Percentiles rank a stretch among this genome's conserved stretches.
Conservation (phyloP, 2,797 vertebrate genomes). For the Pangasius sanitwongsei region DNA sequence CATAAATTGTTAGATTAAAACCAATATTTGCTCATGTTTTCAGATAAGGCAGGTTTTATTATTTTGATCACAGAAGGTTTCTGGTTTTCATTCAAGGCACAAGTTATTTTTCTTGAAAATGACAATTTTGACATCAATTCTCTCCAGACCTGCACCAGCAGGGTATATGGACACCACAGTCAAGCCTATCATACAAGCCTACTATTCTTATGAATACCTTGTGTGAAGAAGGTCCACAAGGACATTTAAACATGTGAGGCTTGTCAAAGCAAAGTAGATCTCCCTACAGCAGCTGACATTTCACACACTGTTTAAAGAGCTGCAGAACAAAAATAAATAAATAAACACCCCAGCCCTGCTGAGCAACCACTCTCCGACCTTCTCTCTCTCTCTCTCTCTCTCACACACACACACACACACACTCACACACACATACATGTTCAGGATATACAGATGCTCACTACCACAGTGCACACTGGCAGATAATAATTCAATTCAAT, state of each 20-base stretch:
- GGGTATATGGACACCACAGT: conserved; percentile 14
- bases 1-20: background rate
- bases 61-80: background rate
- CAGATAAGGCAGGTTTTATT: background rate
- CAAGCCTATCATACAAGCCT: background rate
- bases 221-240: conserved; percentile 11
- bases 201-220: background rate
- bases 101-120: conserved; percentile 15
- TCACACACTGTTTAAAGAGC: conserved; percentile 45
- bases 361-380: conserved; percentile 7
- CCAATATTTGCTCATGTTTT: conserved; percentile 1
- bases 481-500: conserved; percentile 13
- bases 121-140: conserved; percentile 11
- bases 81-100: background rate
- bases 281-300: conserved; percentile 48
- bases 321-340: conserved; percentile 45
- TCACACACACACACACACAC: too few species aligned
- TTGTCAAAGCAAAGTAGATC: conserved; percentile 23
- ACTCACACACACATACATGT: background rate
- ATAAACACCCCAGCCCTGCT: conserved; percentile 49
- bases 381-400: background rate
- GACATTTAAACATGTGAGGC: conserved; percentile 24
- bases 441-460: background rate
- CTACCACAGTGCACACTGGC: background rate
- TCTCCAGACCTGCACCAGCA: conserved; percentile 11